Base-by-base conservation (phyloP, 2,113 vertebrate species). In the Cololabis saira region DNA sequence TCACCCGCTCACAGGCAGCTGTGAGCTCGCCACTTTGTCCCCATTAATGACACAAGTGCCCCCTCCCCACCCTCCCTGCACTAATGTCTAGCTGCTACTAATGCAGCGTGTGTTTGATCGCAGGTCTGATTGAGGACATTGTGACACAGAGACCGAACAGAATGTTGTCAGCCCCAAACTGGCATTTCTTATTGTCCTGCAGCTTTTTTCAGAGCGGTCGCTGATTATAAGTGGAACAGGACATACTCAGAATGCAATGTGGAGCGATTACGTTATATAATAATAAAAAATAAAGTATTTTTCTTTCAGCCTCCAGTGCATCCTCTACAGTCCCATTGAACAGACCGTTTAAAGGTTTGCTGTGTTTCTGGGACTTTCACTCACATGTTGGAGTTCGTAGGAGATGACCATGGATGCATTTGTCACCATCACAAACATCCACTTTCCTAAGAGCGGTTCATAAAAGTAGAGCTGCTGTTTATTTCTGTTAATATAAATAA, bases 1-100 rank as follows among this genome's bases (percentile, higher is more conserved):
- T 78, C 24, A 71, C 74, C 70, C 44, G 54, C 83, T 80, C 81
- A 80, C 90, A 90, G 82, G 86, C 91, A 86, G 78, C 80, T 67
- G 65, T 67, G 48, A 60, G 67, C 56, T 76, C 43, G 9, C 61
- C 73, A 59, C 64, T 76, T 73, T 76, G 75, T 85, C 71, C 72
- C 74, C 80, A 80, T 80, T 82, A 84, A 72, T 81, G 70, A 80
- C 74, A 88, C 81, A 82, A 84, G 72, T 81, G 49, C 13, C 74
- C 70, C 44, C 33, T 56, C 61, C 52, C 44, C 15, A 6, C 27
- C 30, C 60, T 12, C 49, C 15, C 3, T n/a, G 53, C 56, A 53
- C 69, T 67, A 61, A 67, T 60, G 61, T 73, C 18, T 75, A 80
- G 74, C 78, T 83, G 84, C 76, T 48, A 43, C 61, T 82, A 79